phyloP scores from a whole-genome alignment of 1,140 invertebrate genomes.

The Leptopilina clavipes region DNA sequence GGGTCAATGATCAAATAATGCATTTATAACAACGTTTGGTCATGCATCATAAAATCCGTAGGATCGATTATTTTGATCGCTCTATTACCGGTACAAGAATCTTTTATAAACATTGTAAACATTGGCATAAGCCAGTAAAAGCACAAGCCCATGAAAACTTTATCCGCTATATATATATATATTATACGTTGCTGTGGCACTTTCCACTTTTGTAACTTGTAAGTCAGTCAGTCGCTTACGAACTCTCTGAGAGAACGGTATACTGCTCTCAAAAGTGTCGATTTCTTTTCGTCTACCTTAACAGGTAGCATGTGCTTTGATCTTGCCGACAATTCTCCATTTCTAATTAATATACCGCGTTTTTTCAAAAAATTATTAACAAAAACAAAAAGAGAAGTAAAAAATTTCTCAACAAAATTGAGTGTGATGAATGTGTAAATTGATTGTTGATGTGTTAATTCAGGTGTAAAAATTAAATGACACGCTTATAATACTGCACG shows the following conservation, averaged over 20 bases:
- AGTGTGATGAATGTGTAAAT: slow-evolving; percentile 4
- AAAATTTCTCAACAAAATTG: neutral
- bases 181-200: slow-evolving; percentile 2
- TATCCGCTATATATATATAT: neutral
- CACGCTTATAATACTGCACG: neutral
- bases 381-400: neutral
- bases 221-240: slow-evolving; percentile 27
- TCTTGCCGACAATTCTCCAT: slow-evolving; percentile 3
- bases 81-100: neutral
- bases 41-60: slow-evolving; percentile 1
- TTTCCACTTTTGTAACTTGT: slow-evolving; percentile 31
- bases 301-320: slow-evolving; percentile 5
- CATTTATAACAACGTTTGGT: neutral
- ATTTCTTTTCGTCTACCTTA: neutral
- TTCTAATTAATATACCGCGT: neutral
- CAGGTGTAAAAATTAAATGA: slow-evolving; percentile 22
- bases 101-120: neutral
- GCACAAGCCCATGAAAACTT: slow-evolving; percentile 7
- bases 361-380: neutral
- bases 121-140: neutral
- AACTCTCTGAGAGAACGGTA: slow-evolving; percentile 14
- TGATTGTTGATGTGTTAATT: slow-evolving; percentile 17
- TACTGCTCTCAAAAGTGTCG: neutral
- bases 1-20: slow-evolving; percentile 10
- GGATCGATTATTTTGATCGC: neutral